phyloP scores from a whole-genome alignment of 2,797 vertebrate genomes.

The Brotula barbata region DNA sequence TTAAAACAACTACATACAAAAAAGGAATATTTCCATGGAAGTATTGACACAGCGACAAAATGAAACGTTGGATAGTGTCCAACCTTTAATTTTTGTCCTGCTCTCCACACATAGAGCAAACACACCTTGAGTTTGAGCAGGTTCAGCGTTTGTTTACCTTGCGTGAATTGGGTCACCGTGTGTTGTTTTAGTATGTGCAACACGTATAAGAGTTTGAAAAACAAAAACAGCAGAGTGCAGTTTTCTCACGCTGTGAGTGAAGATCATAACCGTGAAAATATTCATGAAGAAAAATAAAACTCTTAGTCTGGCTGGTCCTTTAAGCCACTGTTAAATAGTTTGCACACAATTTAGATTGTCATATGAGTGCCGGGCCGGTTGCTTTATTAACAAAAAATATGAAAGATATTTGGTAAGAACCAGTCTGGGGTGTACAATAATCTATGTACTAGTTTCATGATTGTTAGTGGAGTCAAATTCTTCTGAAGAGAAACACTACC shows the following conservation, averaged over 20 bases:
- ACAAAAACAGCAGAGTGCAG: background rate
- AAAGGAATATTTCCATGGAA: too few relatives aligned
- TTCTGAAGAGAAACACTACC: slow-evolving; percentile 79
- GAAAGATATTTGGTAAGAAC: background rate
- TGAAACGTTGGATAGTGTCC: too few relatives aligned
- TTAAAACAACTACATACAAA: too few relatives aligned
- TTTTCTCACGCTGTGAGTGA: background rate
- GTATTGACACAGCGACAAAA: too few relatives aligned
- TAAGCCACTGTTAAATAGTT: background rate
- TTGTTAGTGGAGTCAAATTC: slow-evolving; percentile 35
- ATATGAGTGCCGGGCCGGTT: background rate
- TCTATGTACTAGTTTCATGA: slow-evolving; percentile 20
- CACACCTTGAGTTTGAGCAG: too few relatives aligned
- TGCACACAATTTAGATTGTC: background rate
- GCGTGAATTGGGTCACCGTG: too few relatives aligned
- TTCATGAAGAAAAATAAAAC: background rate
- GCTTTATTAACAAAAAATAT: background rate
- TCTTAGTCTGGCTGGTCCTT: background rate
- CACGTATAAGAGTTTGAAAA: too few relatives aligned
- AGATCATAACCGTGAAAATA: background rate
- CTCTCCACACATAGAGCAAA: too few relatives aligned
- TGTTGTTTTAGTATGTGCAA: too few relatives aligned
- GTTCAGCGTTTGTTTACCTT: too few relatives aligned
- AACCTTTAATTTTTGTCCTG: too few relatives aligned
- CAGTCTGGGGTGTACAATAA: background rate